Evolutionary conservation across 2,888 invertebrate genomes (phyloP).

Genomic region (Papilio protenor): DNA sequence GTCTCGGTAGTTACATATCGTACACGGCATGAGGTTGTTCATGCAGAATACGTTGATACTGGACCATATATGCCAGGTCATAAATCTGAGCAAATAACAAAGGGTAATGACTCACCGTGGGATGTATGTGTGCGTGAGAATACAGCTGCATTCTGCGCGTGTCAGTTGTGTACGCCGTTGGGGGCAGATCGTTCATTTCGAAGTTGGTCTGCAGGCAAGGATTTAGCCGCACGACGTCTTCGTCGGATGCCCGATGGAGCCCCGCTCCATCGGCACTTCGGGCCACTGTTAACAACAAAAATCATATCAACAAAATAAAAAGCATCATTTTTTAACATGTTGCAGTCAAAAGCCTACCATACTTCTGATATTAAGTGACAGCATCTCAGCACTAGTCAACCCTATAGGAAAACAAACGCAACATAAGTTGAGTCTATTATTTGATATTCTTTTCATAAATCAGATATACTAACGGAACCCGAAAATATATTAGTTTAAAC

Average conservation of each 20-base stretch:
- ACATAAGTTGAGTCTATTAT: too few species aligned
- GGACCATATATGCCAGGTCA: slow-evolving; percentile 45
- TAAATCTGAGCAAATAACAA: slow-evolving; percentile 52
- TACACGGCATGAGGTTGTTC: slow-evolving; percentile 25
- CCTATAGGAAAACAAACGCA: too few species aligned
- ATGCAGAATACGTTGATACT: slow-evolving; percentile 12
- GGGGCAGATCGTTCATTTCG: slow-evolving; percentile 78
- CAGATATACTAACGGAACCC: background rate
- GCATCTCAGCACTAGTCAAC: background rate
- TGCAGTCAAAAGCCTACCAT: background rate
- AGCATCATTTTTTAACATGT: background rate
- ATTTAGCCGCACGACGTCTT: slow-evolving; percentile 67
- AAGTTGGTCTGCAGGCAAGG: slow-evolving; percentile 63
- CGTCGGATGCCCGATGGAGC: slow-evolving; percentile 66
- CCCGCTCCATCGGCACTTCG: slow-evolving; percentile 69
- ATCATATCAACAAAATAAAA: background rate
- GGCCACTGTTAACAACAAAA: slow-evolving; percentile 65
- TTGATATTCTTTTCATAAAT: too few species aligned
- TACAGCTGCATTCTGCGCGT: slow-evolving; percentile 77
- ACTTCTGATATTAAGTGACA: background rate
- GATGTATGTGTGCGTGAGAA: slow-evolving; percentile 71
- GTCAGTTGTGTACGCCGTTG: slow-evolving; percentile 69
- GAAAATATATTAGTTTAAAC: too few species aligned
- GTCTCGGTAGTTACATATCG: slow-evolving; percentile 4
- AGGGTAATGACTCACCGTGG: slow-evolving; percentile 67